Conservation (phyloP, 2,888 invertebrate genomes). For the Nysson spinosus region DNA sequence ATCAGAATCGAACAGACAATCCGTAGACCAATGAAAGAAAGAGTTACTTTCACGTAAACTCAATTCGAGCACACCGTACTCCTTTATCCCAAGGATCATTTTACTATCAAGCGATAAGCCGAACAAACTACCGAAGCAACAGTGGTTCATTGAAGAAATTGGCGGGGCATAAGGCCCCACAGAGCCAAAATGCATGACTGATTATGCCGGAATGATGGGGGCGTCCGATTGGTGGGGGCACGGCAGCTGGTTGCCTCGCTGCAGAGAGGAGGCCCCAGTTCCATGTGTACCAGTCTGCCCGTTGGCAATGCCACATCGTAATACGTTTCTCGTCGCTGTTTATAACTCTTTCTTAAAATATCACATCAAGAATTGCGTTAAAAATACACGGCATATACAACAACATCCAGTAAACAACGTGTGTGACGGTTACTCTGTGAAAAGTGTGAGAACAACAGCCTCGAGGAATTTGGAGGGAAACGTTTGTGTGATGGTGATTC, state of each 20-base stretch:
- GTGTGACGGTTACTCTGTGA: not conserved
- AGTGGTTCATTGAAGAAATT: slow-evolving; percentile 18
- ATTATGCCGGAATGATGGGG: slow-evolving; percentile 31
- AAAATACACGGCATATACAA: too few species aligned
- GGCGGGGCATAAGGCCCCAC: slow-evolving; percentile 4
- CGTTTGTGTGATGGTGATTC: not conserved
- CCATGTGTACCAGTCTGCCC: slow-evolving; percentile 57
- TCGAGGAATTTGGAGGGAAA: not conserved
- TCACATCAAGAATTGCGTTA: too few species aligned
- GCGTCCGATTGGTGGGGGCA: slow-evolving; percentile 52
- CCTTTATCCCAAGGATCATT: too few species aligned
- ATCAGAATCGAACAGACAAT: too few species aligned
- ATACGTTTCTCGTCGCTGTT: too few species aligned
- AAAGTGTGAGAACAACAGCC: not conserved
- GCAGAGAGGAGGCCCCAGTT: slow-evolving; percentile 45
- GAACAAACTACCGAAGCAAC: too few species aligned
- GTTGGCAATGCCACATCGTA: slow-evolving; percentile 56
- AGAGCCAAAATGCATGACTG: slow-evolving; percentile 4
- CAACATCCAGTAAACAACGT: not conserved
- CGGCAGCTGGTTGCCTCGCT: slow-evolving; percentile 62
- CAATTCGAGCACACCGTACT: too few species aligned
- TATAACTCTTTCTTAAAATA: not conserved
- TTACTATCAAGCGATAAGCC: too few species aligned
- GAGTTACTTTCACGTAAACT: too few species aligned
- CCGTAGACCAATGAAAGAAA: too few species aligned